These are phyloP conservation scores for Megalops cyprinoides DNA, from an alignment of 2,797 vertebrate species.

Conservation along the genomic window DNA sequence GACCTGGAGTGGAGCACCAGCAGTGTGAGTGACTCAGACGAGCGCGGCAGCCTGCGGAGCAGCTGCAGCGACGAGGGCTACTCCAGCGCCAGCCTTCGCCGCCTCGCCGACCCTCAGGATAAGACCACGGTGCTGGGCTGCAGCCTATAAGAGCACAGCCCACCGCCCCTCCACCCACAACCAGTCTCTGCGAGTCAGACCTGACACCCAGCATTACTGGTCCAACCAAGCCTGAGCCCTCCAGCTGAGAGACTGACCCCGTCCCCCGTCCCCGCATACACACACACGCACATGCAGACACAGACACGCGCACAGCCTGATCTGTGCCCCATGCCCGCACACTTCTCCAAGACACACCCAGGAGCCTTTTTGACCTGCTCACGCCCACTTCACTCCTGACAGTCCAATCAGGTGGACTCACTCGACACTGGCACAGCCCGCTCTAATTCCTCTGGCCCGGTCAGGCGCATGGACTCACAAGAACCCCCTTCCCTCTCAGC, in stretches of 20 bases:
- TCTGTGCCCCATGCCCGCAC: not conserved
- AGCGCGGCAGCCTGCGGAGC: slow-evolving; percentile 88
- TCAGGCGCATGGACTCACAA: slow-evolving; percentile 54
- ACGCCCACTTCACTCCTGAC: slow-evolving; percentile 30
- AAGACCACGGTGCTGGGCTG: slow-evolving; percentile 70
- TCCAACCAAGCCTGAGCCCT: slow-evolving; percentile 49
- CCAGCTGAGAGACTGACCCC: slow-evolving; percentile 21
- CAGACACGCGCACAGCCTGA: not conserved
- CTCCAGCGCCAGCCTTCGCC: slow-evolving; percentile 83
- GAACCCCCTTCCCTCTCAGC: slow-evolving; percentile 26
- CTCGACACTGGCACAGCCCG: slow-evolving; percentile 38
- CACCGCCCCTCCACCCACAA: not conserved
- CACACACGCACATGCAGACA: not conserved
- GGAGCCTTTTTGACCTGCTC: slow-evolving; percentile 29
- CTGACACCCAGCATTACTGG: slow-evolving; percentile 44
- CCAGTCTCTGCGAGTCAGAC: slow-evolving; percentile 35
- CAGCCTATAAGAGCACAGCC: slow-evolving; percentile 74
- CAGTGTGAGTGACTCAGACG: slow-evolving; percentile 91
- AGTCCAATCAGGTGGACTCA: slow-evolving; percentile 45
- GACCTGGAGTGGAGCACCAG: slow-evolving; percentile 94
- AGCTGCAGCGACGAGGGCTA: slow-evolving; percentile 93
- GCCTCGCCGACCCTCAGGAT: slow-evolving; percentile 78
- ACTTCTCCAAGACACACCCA: slow-evolving; percentile 21
- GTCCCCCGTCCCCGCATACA: slow-evolving; percentile 27
- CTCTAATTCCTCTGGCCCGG: slow-evolving; percentile 53